These are phyloP conservation scores for Halictus ligatus DNA, from an alignment of 2,888 invertebrate genomes.

Conservation along the genomic window DNA sequence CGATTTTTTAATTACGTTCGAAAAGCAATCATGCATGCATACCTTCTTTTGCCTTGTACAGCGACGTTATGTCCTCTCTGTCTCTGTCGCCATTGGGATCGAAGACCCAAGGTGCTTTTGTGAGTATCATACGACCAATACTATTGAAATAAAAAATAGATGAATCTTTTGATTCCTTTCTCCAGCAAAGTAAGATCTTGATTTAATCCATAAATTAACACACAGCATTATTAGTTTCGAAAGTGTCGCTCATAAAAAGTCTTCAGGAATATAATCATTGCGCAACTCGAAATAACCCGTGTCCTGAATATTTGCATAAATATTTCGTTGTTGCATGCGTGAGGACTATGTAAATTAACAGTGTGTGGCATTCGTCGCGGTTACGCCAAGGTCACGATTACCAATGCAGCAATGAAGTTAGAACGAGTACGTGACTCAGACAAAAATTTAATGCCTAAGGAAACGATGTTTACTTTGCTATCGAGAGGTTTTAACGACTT, in stretches of 20 bases:
- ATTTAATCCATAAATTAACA: neutral
- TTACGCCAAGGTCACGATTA: slow-evolving; percentile 17
- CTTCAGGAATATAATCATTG: neutral
- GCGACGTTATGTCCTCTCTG: slow-evolving; percentile 88
- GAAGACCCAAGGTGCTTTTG: slow-evolving; percentile 90
- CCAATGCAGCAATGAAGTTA: slow-evolving; percentile 13
- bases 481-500: slow-evolving; percentile 13
- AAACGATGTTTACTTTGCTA: slow-evolving; percentile 10
- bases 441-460: neutral
- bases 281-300: neutral
- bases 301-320: slow-evolving; percentile 14
- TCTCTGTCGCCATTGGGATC: slow-evolving; percentile 91
- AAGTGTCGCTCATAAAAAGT: neutral
- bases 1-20: neutral
- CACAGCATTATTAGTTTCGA: too few species aligned
- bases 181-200: neutral
- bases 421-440: slow-evolving; percentile 16
- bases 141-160: slow-evolving; percentile 82
- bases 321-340: neutral
- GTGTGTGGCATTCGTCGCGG: neutral
- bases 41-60: slow-evolving; percentile 91
- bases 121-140: slow-evolving; percentile 90
- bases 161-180: neutral
- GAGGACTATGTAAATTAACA: slow-evolving; percentile 19
- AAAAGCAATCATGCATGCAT: slow-evolving; percentile 24